Percentiles rank a stretch among this genome's conserved stretches.
Evolutionary conservation across 2,113 vertebrate species (phyloP).

Genomic region (Saguinus imperator): DNA sequence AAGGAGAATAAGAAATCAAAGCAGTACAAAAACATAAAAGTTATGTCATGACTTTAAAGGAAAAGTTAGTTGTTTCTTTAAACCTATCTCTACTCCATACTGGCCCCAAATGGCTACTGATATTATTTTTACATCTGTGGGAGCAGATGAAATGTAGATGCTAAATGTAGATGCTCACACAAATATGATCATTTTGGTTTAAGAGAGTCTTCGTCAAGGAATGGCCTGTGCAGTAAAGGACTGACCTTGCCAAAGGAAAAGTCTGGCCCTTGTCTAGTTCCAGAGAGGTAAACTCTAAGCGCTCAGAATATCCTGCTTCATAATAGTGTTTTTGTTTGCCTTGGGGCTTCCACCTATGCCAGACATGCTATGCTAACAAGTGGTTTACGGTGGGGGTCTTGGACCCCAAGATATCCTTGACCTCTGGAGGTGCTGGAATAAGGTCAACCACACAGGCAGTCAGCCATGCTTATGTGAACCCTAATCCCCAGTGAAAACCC

Average conservation of each 20-base stretch:
- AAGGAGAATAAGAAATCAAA: conserved; percentile 15
- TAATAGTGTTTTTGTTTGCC: background rate
- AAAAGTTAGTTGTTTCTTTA: background rate
- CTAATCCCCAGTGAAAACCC: background rate
- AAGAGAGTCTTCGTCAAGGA: background rate
- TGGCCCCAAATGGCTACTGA: background rate
- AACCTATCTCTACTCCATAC: background rate
- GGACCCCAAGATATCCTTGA: background rate
- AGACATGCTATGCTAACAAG: no score
- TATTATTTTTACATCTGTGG: background rate
- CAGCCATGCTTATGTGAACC: background rate
- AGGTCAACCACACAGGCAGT: background rate
- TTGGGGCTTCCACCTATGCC: no score
- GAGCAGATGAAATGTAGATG: background rate
- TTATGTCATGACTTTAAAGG: background rate
- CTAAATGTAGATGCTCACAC: background rate
- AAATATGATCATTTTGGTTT: background rate
- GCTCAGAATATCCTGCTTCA: background rate
- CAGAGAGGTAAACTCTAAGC: background rate
- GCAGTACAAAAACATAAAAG: background rate
- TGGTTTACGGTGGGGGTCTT: no score
- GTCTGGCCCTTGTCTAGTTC: background rate
- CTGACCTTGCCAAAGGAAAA: background rate
- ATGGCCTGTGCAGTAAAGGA: background rate
- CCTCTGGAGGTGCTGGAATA: background rate